These are phyloP conservation scores for Puma concolor DNA, from an alignment of 2,113 vertebrate genomes.

Conservation along the genomic window DNA sequence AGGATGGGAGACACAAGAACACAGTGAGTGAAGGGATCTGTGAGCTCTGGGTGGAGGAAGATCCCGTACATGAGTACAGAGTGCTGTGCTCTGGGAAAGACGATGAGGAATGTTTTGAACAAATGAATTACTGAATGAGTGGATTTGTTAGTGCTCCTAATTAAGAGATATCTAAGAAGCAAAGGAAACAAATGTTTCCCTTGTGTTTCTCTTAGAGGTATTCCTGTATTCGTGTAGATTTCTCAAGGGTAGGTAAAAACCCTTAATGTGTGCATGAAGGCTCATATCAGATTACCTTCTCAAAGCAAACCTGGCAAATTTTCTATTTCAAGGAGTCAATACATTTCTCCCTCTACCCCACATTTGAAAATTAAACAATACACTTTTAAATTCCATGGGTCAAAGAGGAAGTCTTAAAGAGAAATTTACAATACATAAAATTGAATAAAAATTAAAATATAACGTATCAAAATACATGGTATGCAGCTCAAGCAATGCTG, in stretches of 20 bases:
- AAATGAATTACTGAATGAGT: not conserved
- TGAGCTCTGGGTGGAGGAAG: not conserved
- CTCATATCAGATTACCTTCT: not conserved
- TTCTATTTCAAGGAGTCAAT: not conserved
- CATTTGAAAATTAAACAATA: not conserved
- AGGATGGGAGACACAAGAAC: not conserved
- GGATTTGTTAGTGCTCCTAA: not conserved
- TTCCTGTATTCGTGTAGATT: not conserved
- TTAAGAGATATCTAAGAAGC: not conserved
- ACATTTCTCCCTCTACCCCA: not conserved
- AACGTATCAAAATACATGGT: not conserved
- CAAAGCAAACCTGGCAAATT: not conserved
- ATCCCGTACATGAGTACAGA: not conserved
- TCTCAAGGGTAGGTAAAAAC: not conserved
- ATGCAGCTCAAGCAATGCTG: not conserved
- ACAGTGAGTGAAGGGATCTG: not conserved
- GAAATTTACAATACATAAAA: not conserved
- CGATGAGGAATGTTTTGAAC: not conserved
- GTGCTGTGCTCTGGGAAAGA: not conserved
- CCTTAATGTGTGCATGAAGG: not conserved
- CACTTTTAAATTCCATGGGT: not conserved
- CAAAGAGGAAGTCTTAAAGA: not conserved
- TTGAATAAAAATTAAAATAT: not conserved
- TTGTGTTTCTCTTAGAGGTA: not conserved
- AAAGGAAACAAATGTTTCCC: not conserved